Conservation (phyloP, 2,113 vertebrate species). For the Calypte anna region DNA sequence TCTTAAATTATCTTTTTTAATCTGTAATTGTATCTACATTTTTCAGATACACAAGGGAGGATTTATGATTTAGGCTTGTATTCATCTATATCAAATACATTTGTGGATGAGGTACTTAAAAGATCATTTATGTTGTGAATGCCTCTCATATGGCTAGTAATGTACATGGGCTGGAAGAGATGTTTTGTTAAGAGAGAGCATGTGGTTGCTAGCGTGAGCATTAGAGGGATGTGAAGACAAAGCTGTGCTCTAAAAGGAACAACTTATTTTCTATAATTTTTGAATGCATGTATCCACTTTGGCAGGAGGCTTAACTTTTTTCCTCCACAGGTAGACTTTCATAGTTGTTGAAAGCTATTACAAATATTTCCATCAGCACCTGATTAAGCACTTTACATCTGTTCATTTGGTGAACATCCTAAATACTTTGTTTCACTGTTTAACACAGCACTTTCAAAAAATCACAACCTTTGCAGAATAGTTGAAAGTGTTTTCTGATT, state of each 20-base stretch:
- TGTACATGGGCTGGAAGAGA: neutral
- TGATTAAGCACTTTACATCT: neutral
- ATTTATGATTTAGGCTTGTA: neutral
- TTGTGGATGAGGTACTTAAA: neutral
- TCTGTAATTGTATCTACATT: neutral
- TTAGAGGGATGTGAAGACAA: neutral
- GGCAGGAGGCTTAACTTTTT: neutral
- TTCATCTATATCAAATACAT: neutral
- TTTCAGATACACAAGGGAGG: neutral
- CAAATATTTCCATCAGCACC: neutral
- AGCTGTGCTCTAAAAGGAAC: neutral
- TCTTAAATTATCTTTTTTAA: neutral
- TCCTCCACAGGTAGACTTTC: neutral
- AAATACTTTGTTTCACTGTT: neutral
- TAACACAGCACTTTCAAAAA: neutral
- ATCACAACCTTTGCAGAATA: neutral
- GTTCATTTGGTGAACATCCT: neutral
- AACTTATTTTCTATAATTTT: neutral
- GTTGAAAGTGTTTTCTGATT: neutral
- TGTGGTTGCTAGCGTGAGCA: rapidly evolving
- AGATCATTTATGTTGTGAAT: neutral
- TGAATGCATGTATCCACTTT: neutral
- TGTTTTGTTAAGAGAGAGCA: neutral
- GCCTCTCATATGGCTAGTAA: neutral
- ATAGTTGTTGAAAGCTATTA: neutral